Percentiles rank a stretch among this genome's conserved stretches.
phyloP scores from a whole-genome alignment of 2,113 vertebrate species.

The Bombycilla garrulus region DNA sequence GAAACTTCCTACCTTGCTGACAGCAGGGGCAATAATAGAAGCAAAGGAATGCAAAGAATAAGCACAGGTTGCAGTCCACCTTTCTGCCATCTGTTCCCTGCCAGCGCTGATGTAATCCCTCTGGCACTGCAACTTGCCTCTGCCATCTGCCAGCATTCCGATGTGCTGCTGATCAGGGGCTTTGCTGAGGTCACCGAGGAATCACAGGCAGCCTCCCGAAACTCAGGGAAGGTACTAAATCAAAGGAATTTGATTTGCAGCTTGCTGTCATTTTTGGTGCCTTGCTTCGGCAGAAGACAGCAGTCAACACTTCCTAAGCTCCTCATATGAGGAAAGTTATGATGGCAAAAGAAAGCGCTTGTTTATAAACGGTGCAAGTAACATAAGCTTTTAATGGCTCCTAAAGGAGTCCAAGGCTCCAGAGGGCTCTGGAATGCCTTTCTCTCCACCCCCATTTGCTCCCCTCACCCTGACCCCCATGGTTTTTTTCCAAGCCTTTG shows the following conservation, averaged over 20 bases:
- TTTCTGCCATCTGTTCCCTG: neutral
- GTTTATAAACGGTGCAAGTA: slow-evolving; percentile 27
- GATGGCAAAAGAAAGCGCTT: slow-evolving; percentile 7
- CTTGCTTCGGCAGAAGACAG: slow-evolving; percentile 1
- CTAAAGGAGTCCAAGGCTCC: slow-evolving; percentile 56
- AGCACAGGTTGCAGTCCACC: neutral
- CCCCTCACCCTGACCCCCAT: slow-evolving; percentile 17
- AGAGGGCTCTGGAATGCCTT: slow-evolving; percentile 48
- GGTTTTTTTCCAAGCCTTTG: slow-evolving; percentile 27
- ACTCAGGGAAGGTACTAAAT: neutral
- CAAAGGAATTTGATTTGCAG: slow-evolving; percentile 38
- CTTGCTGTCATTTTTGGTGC: slow-evolving; percentile 22
- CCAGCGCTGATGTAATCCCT: slow-evolving; percentile 1
- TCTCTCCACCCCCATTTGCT: neutral
- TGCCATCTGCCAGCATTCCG: neutral
- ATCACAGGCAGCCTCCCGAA: slow-evolving; percentile 9
- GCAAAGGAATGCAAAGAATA: neutral
- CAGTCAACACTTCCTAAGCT: neutral
- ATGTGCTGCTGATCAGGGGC: neutral
- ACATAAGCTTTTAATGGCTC: slow-evolving; percentile 61
- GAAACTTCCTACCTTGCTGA: neutral
- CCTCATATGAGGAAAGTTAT: neutral
- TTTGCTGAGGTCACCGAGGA: neutral
- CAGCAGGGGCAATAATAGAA: neutral
- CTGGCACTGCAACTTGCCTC: neutral